Conservation (phyloP, 1,140 invertebrate genomes). For the Anastrepha ludens region DNA sequence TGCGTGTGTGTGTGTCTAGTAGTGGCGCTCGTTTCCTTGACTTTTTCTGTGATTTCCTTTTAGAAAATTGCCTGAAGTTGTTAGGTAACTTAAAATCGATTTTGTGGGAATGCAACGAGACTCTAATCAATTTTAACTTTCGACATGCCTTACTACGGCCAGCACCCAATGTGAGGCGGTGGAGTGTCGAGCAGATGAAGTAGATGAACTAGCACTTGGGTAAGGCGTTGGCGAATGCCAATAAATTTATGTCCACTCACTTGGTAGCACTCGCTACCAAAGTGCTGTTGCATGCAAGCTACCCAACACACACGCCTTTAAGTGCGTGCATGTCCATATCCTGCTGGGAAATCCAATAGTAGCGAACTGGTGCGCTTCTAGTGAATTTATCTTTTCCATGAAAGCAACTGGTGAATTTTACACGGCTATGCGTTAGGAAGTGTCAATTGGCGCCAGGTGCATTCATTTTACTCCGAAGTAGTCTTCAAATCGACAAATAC, state of each 20-base stretch:
- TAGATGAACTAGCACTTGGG: too few relatives aligned
- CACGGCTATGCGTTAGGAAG: too few relatives aligned
- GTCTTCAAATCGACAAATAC: too few relatives aligned
- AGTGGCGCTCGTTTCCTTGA: constrained; percentile 4
- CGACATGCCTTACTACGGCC: constrained; percentile 43
- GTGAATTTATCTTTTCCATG: too few relatives aligned
- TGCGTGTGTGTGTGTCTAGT: background rate
- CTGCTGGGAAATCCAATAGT: too few relatives aligned
- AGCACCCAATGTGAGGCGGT: background rate
- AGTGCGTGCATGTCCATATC: too few relatives aligned
- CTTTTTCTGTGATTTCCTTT: constrained; percentile 46
- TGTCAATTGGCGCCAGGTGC: too few relatives aligned
- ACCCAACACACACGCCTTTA: background rate
- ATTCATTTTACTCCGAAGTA: too few relatives aligned
- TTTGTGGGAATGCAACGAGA: constrained; percentile 42
- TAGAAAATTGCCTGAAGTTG: constrained; percentile 50
- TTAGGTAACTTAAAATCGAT: constrained; percentile 50
- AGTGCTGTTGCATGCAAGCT: background rate
- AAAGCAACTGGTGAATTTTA: too few relatives aligned
- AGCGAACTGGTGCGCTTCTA: too few relatives aligned
- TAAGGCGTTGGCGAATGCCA: background rate
- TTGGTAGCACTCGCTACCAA: background rate
- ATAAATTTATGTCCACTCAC: constrained; percentile 42
- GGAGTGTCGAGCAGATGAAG: background rate
- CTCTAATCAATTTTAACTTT: constrained; percentile 52